phyloP scores from a whole-genome alignment of 1,140 invertebrate genomes.

The Bombus difficillimus region DNA sequence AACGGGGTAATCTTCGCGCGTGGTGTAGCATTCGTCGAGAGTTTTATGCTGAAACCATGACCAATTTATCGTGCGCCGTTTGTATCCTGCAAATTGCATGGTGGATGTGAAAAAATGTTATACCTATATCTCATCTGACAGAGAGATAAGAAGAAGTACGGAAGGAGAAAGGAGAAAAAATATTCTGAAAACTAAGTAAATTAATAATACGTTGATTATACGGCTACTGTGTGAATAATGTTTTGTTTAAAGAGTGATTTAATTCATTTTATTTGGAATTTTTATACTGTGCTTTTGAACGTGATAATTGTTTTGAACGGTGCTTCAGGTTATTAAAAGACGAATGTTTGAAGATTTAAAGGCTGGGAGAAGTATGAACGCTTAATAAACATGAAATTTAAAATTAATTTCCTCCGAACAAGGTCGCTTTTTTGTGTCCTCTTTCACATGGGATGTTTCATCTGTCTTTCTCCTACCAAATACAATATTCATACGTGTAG shows the following conservation, averaged over 20 bases:
- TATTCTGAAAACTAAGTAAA: too few species aligned
- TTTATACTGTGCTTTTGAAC: too few species aligned
- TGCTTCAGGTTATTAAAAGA: background rate
- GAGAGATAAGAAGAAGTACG: too few species aligned
- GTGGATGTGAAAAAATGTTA: background rate
- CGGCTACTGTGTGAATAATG: too few species aligned
- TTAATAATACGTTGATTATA: too few species aligned
- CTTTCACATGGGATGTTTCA: background rate
- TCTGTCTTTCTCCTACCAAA: background rate
- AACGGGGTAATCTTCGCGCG: conserved; percentile 33
- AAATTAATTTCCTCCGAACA: background rate
- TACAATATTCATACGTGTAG: background rate
- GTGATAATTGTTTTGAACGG: background rate
- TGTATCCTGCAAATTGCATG: too few species aligned
- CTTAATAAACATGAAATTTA: background rate
- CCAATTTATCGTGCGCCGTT: background rate
- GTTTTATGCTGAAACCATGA: background rate
- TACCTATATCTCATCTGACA: too few species aligned
- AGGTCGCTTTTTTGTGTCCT: background rate
- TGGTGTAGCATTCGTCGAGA: conserved; percentile 5
- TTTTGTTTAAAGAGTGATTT: too few species aligned
- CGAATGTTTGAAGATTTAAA: background rate
- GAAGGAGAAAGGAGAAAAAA: too few species aligned
- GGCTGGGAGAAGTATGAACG: background rate
- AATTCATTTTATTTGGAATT: too few species aligned